These are phyloP conservation scores for Vireo altiloquus DNA, from an alignment of 2,113 vertebrate genomes.

Conservation along the genomic window DNA sequence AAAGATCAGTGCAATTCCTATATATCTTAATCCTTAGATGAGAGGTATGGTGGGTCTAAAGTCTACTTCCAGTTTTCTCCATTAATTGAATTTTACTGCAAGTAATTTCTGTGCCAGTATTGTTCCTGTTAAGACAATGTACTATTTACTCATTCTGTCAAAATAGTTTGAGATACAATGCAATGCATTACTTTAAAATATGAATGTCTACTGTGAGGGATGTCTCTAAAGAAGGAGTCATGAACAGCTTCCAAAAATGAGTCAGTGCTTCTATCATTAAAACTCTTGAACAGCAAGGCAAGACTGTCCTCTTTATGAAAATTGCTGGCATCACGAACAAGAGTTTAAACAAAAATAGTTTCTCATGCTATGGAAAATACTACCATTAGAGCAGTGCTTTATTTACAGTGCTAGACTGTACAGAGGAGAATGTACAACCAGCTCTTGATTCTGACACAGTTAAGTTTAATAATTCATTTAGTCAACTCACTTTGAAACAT, in stretches of 20 bases:
- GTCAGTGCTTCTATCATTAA: background rate
- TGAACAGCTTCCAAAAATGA: background rate
- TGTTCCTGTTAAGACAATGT: background rate
- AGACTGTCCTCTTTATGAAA: background rate
- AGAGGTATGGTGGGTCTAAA: background rate
- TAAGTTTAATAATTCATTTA: background rate
- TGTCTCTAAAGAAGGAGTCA: background rate
- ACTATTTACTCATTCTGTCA: background rate
- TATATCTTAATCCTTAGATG: background rate
- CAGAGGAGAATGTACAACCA: background rate
- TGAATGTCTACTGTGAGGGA: background rate
- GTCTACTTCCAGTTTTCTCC: background rate
- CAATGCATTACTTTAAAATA: background rate
- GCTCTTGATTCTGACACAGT: background rate
- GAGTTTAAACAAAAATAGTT: background rate
- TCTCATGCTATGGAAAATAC: background rate
- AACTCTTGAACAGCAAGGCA: background rate
- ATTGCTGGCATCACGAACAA: background rate
- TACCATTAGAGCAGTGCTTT: background rate
- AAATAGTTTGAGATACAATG: background rate
- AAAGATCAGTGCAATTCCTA: background rate
- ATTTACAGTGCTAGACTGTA: background rate
- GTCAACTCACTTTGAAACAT: background rate
- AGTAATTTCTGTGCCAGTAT: background rate
- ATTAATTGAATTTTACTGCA: background rate